Conservation (phyloP, 2,888 invertebrate species). For the Calliphora vomitoria region DNA sequence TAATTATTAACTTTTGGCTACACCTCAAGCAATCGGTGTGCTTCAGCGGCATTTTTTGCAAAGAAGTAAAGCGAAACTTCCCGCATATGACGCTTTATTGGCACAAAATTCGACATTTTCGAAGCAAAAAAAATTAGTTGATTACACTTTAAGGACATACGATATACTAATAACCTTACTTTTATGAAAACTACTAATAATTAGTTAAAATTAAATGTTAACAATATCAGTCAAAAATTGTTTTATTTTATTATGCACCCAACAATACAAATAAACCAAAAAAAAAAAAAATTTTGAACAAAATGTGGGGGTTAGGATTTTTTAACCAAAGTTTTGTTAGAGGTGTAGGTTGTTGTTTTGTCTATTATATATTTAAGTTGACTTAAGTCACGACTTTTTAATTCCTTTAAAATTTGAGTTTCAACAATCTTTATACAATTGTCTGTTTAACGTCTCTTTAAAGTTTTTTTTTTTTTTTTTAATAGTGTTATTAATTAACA, state of each 20-base stretch:
- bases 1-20: too few species aligned
- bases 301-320: constrained; percentile 42
- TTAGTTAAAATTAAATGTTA: constrained; percentile 38
- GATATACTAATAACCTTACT: too few species aligned
- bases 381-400: constrained; percentile 59
- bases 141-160: too few species aligned
- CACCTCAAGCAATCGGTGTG: too few species aligned
- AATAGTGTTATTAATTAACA: constrained; percentile 44
- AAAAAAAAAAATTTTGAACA: not conserved
- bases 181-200: not conserved
- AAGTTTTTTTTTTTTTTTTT: constrained; percentile 1
- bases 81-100: too few species aligned
- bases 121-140: too few species aligned
- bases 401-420: constrained; percentile 3
- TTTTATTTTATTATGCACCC: not conserved
- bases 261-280: not conserved
- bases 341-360: constrained; percentile 45
- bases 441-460: constrained; percentile 4
- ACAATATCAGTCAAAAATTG: constrained; percentile 42
- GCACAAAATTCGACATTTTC: too few species aligned
- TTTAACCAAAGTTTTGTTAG: not conserved
- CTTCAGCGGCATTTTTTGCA: too few species aligned
- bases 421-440: not conserved
- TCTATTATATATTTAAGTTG: constrained; percentile 22
- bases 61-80: too few species aligned